Evolutionary conservation across 2,888 invertebrate species (phyloP).

Genomic region (Xanthostigma xanthostigma): DNA sequence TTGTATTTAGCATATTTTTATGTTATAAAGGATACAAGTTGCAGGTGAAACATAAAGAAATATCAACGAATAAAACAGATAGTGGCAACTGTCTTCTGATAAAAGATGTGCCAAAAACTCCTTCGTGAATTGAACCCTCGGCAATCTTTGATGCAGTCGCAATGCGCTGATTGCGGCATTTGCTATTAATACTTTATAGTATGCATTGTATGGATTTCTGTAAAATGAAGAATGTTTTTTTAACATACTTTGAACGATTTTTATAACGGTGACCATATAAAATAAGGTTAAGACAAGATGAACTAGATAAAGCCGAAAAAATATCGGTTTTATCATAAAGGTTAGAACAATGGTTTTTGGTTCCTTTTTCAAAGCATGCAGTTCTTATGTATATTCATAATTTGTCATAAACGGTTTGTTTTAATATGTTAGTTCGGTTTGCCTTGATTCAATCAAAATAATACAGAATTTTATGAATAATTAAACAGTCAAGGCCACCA

Average conservation of each 20-base stretch:
- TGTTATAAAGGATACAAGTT: constrained; percentile 64
- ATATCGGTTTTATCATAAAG: too few species aligned
- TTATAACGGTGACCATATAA: too few species aligned
- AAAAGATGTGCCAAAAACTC: constrained; percentile 70
- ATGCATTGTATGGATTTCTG: constrained; percentile 63
- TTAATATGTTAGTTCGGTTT: too few species aligned
- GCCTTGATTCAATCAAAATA: background rate
- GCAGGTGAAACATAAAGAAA: constrained; percentile 85
- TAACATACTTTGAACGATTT: too few species aligned
- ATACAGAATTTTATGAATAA: too few species aligned
- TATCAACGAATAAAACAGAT: constrained; percentile 86
- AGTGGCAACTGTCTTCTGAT: constrained; percentile 90
- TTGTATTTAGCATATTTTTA: background rate
- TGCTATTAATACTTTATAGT: constrained; percentile 81
- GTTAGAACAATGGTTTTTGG: too few species aligned
- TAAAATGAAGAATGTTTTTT: constrained; percentile 22
- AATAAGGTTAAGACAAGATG: too few species aligned
- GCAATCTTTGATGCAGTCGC: constrained; percentile 85
- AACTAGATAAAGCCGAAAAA: too few species aligned
- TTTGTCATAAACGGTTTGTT: too few species aligned
- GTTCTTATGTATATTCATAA: too few species aligned
- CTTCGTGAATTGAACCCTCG: constrained; percentile 63
- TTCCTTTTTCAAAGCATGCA: too few species aligned
- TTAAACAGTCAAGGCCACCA: too few species aligned
- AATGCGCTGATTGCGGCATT: constrained; percentile 92